Evolutionary conservation across 2,888 invertebrate species (phyloP), one percentile per base, ranked within the genome.

Genomic region (Mesorhabditis belari): DNA sequence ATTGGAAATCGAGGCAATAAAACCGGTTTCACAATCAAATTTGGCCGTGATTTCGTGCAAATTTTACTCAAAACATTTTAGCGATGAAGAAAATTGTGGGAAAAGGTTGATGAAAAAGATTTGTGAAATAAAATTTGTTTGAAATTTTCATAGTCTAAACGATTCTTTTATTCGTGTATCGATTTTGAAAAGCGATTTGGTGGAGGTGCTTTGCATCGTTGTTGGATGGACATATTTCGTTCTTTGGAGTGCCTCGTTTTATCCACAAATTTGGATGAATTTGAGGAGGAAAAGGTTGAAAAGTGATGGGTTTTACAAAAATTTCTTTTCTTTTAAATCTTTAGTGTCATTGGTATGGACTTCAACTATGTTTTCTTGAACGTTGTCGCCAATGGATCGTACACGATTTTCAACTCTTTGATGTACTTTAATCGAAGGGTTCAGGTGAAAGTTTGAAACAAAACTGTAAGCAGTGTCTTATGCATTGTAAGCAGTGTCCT

Each of bases 231-330:
- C 93, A 27, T 98, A 99, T 84, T 98, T 98, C 84, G 86, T 88
- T 27, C 94, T 95, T 12, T 98, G 98, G 98, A 94, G 95, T 0
- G 84, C 98, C 52, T 96, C 96, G 2, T 98, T 98, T 85, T 98
- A 98, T 85, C 98, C 98, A 0, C 98, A 98, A 84, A 90, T 95
- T 50, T 89, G 88, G 82, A 87, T 86, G 71, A 98, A 98, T 84
- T 96, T 87, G 83, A 87, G 86, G 70, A 86, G 96, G 68, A 91
- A 91, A 85, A 88, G 88, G 88, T 88, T 1, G 19, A 44, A 29
- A 27, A 17, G 25, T 21, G 26, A 23, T n/a, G n/a, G 1, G n/a
- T n/a, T 35, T 1, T 1, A 1, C 2, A 2, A n/a, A 56, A 56
- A 2, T n/a, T 19, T 2, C 12, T 17, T 51, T 60, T 64, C 85